phyloP scores from a whole-genome alignment of 2,888 invertebrate genomes.

The Cremastinae sp. region DNA sequence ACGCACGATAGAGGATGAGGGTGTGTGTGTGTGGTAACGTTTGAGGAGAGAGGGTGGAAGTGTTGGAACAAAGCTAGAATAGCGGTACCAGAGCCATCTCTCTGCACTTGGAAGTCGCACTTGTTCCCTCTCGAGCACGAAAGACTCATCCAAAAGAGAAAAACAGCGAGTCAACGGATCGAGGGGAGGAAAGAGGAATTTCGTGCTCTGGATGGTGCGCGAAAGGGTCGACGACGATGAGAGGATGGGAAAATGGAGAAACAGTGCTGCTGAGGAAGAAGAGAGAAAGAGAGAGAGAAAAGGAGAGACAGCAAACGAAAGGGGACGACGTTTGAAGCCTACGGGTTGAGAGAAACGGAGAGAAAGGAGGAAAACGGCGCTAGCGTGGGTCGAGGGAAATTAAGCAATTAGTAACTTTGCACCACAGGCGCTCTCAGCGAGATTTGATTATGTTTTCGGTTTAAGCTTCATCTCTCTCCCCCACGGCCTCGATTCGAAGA shows the following conservation, averaged over 20 bases:
- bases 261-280: conserved; percentile 44
- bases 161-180: conserved; percentile 16
- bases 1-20: conserved; percentile 15
- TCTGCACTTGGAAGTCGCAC: conserved; percentile 58
- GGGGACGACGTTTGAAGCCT: no score
- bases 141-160: conserved; percentile 46
- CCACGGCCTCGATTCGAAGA: conserved; percentile 14
- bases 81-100: conserved; percentile 42
- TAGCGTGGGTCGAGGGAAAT: conserved; percentile 76
- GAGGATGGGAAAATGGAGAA: conserved; percentile 57
- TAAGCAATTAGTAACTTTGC: conserved; percentile 80
- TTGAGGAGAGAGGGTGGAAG: conserved; percentile 9
- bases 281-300: conserved; percentile 10
- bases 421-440: conserved; percentile 77
- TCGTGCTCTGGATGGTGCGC: conserved; percentile 40
- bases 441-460: conserved; percentile 80
- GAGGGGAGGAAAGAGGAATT: conserved; percentile 58
- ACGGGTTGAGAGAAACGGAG: no score
- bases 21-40: conserved; percentile 32
- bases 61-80: conserved; percentile 17
- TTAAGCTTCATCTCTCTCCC: conserved; percentile 69
- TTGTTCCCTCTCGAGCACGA: conserved; percentile 60
- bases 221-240: conserved; percentile 44
- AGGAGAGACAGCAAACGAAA: conserved; percentile 28
- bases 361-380: conserved; percentile 56